These are phyloP conservation scores for Polypterus senegalus DNA, from an alignment of 2,113 vertebrate genomes.

Conservation along the genomic window DNA sequence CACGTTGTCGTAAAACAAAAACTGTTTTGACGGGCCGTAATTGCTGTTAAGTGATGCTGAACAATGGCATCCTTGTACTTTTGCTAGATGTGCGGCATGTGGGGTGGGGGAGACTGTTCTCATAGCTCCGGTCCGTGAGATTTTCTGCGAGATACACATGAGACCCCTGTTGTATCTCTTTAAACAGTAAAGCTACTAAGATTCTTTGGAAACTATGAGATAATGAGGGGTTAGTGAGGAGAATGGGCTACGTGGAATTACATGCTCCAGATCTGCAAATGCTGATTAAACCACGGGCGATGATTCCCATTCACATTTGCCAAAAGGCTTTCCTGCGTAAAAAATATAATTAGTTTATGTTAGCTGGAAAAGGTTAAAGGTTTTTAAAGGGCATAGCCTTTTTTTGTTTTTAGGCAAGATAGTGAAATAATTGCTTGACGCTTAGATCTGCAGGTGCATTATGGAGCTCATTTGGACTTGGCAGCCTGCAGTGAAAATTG, in stretches of 20 bases:
- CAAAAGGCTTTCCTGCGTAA: constrained; percentile 29
- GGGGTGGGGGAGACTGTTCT: constrained; percentile 34
- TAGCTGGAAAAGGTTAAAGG: constrained; percentile 84
- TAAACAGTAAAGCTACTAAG: constrained; percentile 25
- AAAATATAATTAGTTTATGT: constrained; percentile 95
- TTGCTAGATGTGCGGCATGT: constrained; percentile 33
- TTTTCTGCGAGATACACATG: constrained; percentile 38
- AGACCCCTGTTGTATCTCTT: constrained; percentile 30
- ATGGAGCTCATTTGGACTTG: constrained; percentile 64
- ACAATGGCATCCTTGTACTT: constrained; percentile 70
- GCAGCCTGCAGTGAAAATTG: constrained; percentile 55
- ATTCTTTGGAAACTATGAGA: constrained; percentile 50
- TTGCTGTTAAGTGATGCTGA: constrained; percentile 77
- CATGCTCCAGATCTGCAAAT: constrained; percentile 44
- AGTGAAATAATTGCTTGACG: constrained; percentile 72
- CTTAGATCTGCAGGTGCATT: constrained; percentile 80
- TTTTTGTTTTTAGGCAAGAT: constrained; percentile 81
- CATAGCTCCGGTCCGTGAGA: constrained; percentile 40
- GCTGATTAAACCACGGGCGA: constrained; percentile 57
- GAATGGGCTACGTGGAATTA: constrained; percentile 34
- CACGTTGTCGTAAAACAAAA: constrained; percentile 77
- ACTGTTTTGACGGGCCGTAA: constrained; percentile 87
- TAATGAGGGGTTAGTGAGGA: constrained; percentile 44
- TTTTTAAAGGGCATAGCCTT: constrained; percentile 59
- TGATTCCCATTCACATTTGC: constrained; percentile 47